phyloP scores from a whole-genome alignment of 2,113 vertebrate species.

The Limanda limanda region DNA sequence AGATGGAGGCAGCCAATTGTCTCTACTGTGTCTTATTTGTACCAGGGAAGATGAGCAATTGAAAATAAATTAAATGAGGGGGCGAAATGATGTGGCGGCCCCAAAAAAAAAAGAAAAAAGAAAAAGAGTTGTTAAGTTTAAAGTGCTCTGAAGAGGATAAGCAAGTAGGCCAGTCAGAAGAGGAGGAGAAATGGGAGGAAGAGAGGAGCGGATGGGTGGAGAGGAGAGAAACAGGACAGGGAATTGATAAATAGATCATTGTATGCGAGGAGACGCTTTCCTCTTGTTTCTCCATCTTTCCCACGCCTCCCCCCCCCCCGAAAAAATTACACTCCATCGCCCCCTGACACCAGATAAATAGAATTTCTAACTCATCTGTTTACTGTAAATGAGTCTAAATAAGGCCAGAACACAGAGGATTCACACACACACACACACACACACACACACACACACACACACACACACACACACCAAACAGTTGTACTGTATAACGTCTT shows the following conservation, averaged over 20 bases:
- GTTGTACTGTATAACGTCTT: constrained; percentile 44
- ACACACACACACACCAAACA: neutral
- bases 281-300: constrained; percentile 60
- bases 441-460: neutral
- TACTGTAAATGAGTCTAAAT: constrained; percentile 74
- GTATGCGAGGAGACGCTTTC: constrained; percentile 59
- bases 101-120: neutral
- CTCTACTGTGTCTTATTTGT: constrained; percentile 61
- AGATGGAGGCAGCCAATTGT: constrained; percentile 58
- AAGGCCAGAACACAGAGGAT: constrained; percentile 69
- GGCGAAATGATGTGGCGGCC: neutral
- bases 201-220: constrained; percentile 55
- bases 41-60: constrained; percentile 52
- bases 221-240: constrained; percentile 51
- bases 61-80: constrained; percentile 59
- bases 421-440: constrained; percentile 42
- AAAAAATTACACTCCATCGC: constrained; percentile 17
- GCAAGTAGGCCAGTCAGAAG: constrained; percentile 73
- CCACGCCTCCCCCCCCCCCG: constrained; percentile 46
- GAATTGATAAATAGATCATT: constrained; percentile 78
- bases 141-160: constrained; percentile 68
- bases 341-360: constrained; percentile 64
- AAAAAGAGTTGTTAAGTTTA: constrained; percentile 62
- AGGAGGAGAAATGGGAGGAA: constrained; percentile 65
- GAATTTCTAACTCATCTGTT: constrained; percentile 74